A percentile compares a stretch with the other conserved stretches of the same genome.
Evolutionary conservation across 2,888 invertebrate species (phyloP).

Genomic region (Tetramorium bicarinatum): DNA sequence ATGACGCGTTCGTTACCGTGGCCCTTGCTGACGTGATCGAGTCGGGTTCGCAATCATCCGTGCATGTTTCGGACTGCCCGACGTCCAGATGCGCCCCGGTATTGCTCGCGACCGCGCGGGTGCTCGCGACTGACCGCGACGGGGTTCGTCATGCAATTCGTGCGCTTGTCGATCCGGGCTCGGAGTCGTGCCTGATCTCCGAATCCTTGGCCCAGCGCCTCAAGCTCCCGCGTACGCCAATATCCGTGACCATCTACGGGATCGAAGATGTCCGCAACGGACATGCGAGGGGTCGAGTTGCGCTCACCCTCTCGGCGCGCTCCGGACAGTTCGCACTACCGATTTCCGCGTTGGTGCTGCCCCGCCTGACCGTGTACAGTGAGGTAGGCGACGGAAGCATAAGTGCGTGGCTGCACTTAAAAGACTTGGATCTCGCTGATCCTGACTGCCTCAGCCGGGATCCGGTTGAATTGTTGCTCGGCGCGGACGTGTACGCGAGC

Average conservation of each 20-base stretch:
- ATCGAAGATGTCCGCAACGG: background rate
- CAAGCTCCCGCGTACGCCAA: fast-evolving
- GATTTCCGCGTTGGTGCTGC: background rate
- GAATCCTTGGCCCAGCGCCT: background rate
- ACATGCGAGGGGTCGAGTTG: background rate
- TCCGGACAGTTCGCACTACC: fast-evolving
- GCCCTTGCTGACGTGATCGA: too few species aligned
- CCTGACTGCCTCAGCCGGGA: background rate
- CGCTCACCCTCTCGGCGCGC: fast-evolving
- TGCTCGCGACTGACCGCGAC: background rate
- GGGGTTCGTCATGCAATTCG: fast-evolving
- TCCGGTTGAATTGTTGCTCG: background rate
- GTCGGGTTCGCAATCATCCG: too few species aligned
- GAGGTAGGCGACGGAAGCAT: fast-evolving
- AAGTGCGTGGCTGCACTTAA: background rate
- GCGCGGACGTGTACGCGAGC: background rate
- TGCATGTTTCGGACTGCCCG: too few species aligned
- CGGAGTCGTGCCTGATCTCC: background rate
- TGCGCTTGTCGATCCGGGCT: background rate
- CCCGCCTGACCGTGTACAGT: background rate
- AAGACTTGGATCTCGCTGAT: too few species aligned
- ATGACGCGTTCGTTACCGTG: too few species aligned
- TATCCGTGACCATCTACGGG: background rate
- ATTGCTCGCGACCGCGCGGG: background rate
- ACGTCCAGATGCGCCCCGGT: too few species aligned